A percentile compares a stretch with the other conserved stretches of the same genome.
Evolutionary conservation across 2,113 vertebrate genomes (phyloP).

Genomic region (Brachypteracias leptosomus): DNA sequence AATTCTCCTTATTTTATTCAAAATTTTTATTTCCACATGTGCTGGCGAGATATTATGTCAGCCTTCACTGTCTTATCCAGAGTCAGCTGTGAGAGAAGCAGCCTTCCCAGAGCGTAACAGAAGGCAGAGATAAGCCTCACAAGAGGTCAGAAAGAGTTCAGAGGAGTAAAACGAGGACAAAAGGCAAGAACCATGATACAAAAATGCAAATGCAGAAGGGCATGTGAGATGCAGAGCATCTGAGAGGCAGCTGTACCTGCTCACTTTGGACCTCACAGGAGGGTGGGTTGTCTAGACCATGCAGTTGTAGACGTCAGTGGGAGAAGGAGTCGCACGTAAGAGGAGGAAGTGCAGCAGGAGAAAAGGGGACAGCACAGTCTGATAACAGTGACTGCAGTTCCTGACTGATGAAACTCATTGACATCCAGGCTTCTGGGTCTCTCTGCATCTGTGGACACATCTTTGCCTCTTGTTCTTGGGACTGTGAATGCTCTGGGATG

Average conservation of each 20-base stretch:
- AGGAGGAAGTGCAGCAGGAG: neutral
- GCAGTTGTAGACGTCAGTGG: neutral
- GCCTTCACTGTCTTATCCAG: neutral
- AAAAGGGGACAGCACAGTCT: neutral
- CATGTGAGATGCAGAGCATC: neutral
- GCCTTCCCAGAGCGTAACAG: neutral
- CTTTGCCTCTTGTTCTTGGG: neutral
- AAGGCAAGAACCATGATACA: neutral
- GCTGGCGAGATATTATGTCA: neutral
- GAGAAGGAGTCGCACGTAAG: neutral
- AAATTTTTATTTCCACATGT: neutral
- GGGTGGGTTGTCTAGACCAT: neutral
- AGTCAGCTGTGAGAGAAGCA: neutral
- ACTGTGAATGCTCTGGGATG: neutral
- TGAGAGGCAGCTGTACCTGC: neutral
- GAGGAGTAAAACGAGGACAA: neutral
- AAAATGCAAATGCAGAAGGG: neutral
- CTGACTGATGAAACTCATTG: neutral
- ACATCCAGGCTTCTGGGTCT: neutral
- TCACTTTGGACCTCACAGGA: neutral
- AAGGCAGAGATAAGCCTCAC: neutral
- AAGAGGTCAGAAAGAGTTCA: neutral
- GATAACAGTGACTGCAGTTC: neutral
- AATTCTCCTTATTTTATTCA: neutral
- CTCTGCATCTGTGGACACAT: neutral